Conservation (phyloP, 2,888 invertebrate genomes). For the Oeneis ivallda region DNA sequence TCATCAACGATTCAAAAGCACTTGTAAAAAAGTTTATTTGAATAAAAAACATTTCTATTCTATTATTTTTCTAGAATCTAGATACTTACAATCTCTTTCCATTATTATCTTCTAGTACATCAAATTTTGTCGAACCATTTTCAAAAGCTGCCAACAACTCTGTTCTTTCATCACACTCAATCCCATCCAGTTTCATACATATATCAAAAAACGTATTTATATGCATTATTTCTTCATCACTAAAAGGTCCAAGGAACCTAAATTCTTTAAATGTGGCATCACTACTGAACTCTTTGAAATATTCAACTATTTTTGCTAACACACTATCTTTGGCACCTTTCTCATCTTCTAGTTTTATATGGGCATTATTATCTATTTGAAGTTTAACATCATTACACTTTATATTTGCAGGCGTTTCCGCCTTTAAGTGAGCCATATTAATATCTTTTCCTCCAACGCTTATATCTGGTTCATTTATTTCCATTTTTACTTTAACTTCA, state of each 20-base stretch:
- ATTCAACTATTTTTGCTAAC: slow-evolving; percentile 47
- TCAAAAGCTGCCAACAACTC: slow-evolving; percentile 38
- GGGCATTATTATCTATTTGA: neutral
- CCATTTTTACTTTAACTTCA: slow-evolving; percentile 10
- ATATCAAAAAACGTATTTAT: slow-evolving; percentile 50
- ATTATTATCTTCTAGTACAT: slow-evolving; percentile 48
- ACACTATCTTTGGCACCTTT: neutral
- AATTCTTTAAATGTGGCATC: slow-evolving; percentile 48
- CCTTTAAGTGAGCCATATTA: neutral
- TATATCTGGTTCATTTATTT: slow-evolving; percentile 12
- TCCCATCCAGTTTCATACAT: slow-evolving; percentile 33
- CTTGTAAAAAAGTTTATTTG: no score
- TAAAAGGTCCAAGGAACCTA: slow-evolving; percentile 57
- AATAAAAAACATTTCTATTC: no score
- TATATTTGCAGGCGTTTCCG: neutral
- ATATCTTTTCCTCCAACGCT: neutral
- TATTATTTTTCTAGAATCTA: no score
- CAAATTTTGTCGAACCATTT: slow-evolving; percentile 35
- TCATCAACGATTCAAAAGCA: no score
- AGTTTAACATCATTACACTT: neutral
- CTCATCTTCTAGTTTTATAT: neutral
- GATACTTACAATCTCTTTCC: slow-evolving; percentile 55
- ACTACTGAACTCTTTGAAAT: slow-evolving; percentile 50
- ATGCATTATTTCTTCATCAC: slow-evolving; percentile 42
- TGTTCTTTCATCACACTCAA: slow-evolving; percentile 33